Evolutionary conservation across 2,888 invertebrate species (phyloP), one percentile per base, ranked within the genome.

Genomic region (Punctoribates punctum): DNA sequence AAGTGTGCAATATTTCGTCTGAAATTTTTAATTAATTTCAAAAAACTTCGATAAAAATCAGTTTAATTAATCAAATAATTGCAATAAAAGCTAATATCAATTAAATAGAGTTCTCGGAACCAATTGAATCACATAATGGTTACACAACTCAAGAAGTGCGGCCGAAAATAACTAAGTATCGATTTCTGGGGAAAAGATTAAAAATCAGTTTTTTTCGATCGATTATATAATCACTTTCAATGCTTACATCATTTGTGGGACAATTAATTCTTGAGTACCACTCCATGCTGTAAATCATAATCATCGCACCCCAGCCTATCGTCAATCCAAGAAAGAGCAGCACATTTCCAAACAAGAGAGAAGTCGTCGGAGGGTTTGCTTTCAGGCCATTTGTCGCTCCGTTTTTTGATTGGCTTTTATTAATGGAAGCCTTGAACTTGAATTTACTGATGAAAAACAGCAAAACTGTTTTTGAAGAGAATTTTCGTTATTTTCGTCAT

Each of bases 241-340:
- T 8, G 8, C 29, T 65, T 65, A 65, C 65, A 46, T 70, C 70
- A 46, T 46, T 70, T 23, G 46, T n/a, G 2, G 70, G 89, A 81
- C 92, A 91, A 83, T 93, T 92, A 75, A 85, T 84, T 67, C 93
- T 87, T 0, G 94, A 92, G 83, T 90, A 94, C 86, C 88, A 91
- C 85, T 98, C 97, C 88, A 94, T 90, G 29, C 90, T 86, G 83
- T 95, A 96, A 2, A 92, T 83, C 81, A 90, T 90, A 83, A 90
- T 86, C n/a, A 91, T 83, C 3, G 90, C 80, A 78, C 93, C 92
- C 79, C 88, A 90, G 73, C 96, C 97, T 20, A 90, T 84, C 76
- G 90, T 89, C 75, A 96, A 86, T 0, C 88, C 85, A 67, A 91
- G 87, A 94, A 94, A 96, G 83, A 97, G 86, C 75, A 94, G 85